A percentile compares a stretch with the other conserved stretches of the same genome.
Evolutionary conservation across 2,888 invertebrate genomes (phyloP).

Genomic region (Saturnia japonica): DNA sequence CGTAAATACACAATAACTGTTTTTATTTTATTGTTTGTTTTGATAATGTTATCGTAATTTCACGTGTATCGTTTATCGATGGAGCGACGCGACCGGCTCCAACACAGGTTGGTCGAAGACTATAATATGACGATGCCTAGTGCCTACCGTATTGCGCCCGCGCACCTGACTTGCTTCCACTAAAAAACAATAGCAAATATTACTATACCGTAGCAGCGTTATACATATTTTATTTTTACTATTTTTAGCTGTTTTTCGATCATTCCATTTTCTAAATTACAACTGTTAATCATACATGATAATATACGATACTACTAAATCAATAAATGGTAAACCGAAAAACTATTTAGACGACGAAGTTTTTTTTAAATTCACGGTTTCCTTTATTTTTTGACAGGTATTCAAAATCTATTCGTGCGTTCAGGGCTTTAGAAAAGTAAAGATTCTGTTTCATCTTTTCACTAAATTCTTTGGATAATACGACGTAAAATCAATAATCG

Average conservation of each 20-base stretch:
- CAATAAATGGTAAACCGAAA: neutral
- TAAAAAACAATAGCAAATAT: conserved; percentile 75
- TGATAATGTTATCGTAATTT: conserved; percentile 24
- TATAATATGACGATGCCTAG: conserved; percentile 46
- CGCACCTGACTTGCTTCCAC: conserved; percentile 62
- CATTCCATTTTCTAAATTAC: neutral
- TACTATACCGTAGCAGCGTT: conserved; percentile 30
- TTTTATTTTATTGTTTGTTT: conserved; percentile 5
- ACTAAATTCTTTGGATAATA: too few relatives aligned
- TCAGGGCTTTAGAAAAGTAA: too few relatives aligned
- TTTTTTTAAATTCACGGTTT: neutral
- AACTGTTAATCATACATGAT: neutral
- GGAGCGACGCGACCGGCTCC: conserved; percentile 46
- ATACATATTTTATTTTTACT: neutral
- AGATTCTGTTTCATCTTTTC: too few relatives aligned
- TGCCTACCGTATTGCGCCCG: conserved; percentile 35
- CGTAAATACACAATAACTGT: conserved; percentile 6
- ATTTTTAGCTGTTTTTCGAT: neutral
- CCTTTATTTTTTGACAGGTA: neutral
- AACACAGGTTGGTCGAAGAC: conserved; percentile 63
- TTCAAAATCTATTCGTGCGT: too few relatives aligned
- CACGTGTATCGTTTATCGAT: conserved; percentile 35
- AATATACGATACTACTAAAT: neutral
- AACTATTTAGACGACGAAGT: neutral
- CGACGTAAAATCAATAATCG: too few relatives aligned